phyloP scores from a whole-genome alignment of 2,797 vertebrate genomes.

The Champsocephalus gunnari region DNA sequence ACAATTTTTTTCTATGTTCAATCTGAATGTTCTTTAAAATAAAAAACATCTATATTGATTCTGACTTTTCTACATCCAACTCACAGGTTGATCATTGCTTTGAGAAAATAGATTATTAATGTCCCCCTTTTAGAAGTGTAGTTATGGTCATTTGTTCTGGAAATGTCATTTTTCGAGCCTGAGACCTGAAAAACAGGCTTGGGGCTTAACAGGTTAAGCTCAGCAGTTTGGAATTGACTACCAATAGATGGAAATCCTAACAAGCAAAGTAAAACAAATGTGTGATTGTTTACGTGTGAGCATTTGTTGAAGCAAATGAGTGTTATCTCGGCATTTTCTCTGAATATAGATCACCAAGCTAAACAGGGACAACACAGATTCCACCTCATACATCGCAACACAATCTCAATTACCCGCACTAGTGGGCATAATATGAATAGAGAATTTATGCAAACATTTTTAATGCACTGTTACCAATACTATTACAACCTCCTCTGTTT shows the following conservation, averaged over 20 bases:
- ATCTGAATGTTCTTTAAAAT: too few relatives aligned
- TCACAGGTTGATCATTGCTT: too few relatives aligned
- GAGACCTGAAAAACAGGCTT: too few relatives aligned
- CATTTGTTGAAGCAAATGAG: conserved; percentile 33
- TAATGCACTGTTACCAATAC: conserved; percentile 55
- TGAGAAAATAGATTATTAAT: too few relatives aligned
- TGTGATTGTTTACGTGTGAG: background rate
- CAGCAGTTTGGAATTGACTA: background rate
- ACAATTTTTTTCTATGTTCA: too few relatives aligned
- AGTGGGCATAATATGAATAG: conserved; percentile 55
- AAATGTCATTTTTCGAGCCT: too few relatives aligned
- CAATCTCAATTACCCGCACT: conserved; percentile 71
- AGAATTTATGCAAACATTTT: conserved; percentile 64
- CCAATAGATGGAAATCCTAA: conserved; percentile 10
- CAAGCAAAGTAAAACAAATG: conserved; percentile 24
- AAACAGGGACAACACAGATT: conserved; percentile 56
- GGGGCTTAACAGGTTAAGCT: background rate
- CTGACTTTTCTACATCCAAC: too few relatives aligned
- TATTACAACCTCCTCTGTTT: conserved; percentile 38
- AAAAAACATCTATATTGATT: too few relatives aligned
- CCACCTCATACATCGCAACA: conserved; percentile 55
- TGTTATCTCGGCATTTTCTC: conserved; percentile 53
- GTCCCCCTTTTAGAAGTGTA: too few relatives aligned
- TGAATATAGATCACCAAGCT: conserved; percentile 62
- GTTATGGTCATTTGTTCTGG: too few relatives aligned